phyloP scores from a whole-genome alignment of 2,797 vertebrate species.

The Chaenodraco wilsoni region DNA sequence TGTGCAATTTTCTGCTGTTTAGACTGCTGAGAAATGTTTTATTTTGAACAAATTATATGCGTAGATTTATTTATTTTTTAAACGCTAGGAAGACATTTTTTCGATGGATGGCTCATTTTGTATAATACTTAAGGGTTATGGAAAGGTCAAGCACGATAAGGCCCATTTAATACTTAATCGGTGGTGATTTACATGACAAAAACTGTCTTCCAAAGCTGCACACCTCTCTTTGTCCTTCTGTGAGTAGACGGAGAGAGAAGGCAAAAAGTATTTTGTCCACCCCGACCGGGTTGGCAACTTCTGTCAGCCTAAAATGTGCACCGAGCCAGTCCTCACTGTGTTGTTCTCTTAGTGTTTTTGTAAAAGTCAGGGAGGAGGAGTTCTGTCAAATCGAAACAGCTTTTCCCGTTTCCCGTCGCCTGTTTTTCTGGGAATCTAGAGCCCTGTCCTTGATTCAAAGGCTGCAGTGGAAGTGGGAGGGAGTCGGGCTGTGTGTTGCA shows the following conservation, averaged over 20 bases:
- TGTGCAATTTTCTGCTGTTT: conserved; percentile 46
- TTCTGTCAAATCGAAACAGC: conserved; percentile 53
- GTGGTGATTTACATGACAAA: conserved; percentile 12
- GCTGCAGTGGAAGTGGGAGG: conserved; percentile 42
- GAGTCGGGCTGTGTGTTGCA: conserved; percentile 25
- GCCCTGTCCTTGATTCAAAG: conserved; percentile 50
- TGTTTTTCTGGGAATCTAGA: conserved; percentile 59
- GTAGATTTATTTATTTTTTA: conserved; percentile 28
- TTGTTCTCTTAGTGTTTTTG: conserved; percentile 47
- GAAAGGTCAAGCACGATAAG: conserved; percentile 24
- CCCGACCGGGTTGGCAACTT: conserved; percentile 49
- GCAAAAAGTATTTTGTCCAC: conserved; percentile 20
- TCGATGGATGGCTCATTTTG: neutral
- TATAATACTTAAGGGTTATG: conserved; percentile 13
- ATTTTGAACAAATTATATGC: conserved; percentile 33
- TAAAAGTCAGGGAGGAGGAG: conserved; percentile 56
- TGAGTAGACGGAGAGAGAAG: conserved; percentile 2
- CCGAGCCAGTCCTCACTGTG: conserved; percentile 26
- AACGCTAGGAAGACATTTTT: neutral
- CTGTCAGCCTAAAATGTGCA: conserved; percentile 43
- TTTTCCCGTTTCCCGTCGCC: conserved; percentile 59
- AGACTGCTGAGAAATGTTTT: conserved; percentile 33
- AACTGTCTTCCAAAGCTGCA: neutral
- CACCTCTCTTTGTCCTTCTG: conserved; percentile 19
- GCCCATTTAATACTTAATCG: conserved; percentile 27